Conservation (phyloP, 2,113 vertebrate genomes). For the Mellivora capensis region DNA sequence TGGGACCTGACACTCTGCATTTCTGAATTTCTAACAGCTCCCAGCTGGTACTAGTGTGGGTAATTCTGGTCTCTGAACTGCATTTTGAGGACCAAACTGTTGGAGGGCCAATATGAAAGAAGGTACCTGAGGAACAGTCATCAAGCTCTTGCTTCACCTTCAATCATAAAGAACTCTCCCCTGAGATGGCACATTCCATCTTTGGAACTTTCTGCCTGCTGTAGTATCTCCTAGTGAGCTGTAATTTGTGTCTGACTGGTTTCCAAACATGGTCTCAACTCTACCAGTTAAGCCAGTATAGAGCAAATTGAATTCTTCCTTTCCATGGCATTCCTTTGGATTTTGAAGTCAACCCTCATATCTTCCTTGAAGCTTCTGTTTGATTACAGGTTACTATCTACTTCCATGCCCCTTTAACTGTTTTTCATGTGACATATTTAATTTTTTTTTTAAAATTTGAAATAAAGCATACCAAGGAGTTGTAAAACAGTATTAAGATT, state of each 20-base stretch:
- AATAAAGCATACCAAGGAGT: not conserved
- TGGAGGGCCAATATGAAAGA: not conserved
- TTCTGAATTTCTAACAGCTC: not conserved
- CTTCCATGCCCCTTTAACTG: not conserved
- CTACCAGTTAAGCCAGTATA: not conserved
- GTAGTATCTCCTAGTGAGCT: not conserved
- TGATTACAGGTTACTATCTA: not conserved
- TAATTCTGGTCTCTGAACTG: not conserved
- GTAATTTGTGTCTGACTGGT: not conserved
- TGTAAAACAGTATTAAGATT: not conserved
- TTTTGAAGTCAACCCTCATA: not conserved
- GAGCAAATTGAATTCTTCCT: not conserved
- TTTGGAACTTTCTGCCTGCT: not conserved
- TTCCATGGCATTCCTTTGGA: not conserved
- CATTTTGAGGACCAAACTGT: not conserved
- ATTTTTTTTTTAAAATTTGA: not conserved
- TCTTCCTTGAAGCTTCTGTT: not conserved
- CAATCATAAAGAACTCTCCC: not conserved
- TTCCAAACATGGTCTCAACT: not conserved
- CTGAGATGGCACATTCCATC: not conserved
- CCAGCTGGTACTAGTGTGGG: not conserved
- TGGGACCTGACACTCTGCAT: not conserved
- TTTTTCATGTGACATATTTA: not conserved
- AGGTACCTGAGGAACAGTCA: not conserved
- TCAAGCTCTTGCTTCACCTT: not conserved